phyloP scores from a whole-genome alignment of 2,888 invertebrate genomes.

The Choristoneura rosaceana region DNA sequence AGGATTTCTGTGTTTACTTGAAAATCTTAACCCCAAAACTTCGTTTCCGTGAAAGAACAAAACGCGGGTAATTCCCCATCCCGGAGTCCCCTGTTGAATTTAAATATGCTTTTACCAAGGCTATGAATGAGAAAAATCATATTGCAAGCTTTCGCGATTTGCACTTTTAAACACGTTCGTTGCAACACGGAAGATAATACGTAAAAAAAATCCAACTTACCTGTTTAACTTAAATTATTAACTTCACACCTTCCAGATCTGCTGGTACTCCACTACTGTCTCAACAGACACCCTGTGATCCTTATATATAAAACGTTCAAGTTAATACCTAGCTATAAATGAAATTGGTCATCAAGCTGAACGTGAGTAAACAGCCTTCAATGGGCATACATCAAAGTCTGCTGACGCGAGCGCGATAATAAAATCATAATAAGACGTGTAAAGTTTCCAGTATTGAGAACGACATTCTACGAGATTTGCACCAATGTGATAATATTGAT shows the following conservation, averaged over 20 bases:
- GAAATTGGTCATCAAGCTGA: slow-evolving; percentile 47
- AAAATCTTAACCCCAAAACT: too few species aligned
- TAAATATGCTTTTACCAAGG: too few species aligned
- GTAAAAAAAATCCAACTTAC: slow-evolving; percentile 1
- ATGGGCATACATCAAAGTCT: slow-evolving; percentile 44
- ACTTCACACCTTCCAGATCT: neutral
- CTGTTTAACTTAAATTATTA: neutral
- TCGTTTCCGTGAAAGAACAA: neutral
- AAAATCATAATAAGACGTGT: slow-evolving; percentile 53
- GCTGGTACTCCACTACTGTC: slow-evolving; percentile 54
- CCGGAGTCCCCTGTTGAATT: too few species aligned
- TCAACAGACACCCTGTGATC: slow-evolving; percentile 50
- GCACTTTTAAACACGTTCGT: too few species aligned
- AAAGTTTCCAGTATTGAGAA: slow-evolving; percentile 50
- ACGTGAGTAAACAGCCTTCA: slow-evolving; percentile 43
- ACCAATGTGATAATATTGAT: slow-evolving; percentile 48
- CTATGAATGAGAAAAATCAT: too few species aligned
- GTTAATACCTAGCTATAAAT: slow-evolving; percentile 55
- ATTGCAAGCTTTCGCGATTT: too few species aligned
- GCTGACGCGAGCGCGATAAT: slow-evolving; percentile 56
- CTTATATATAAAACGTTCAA: slow-evolving; percentile 68
- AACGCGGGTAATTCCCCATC: too few species aligned
- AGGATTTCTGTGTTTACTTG: too few species aligned
- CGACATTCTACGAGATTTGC: slow-evolving; percentile 45
- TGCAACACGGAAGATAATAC: too few species aligned